A percentile compares a stretch with the other conserved stretches of the same genome.
Conservation (phyloP, 2,888 invertebrate species). For the Tyria jacobaeae region DNA sequence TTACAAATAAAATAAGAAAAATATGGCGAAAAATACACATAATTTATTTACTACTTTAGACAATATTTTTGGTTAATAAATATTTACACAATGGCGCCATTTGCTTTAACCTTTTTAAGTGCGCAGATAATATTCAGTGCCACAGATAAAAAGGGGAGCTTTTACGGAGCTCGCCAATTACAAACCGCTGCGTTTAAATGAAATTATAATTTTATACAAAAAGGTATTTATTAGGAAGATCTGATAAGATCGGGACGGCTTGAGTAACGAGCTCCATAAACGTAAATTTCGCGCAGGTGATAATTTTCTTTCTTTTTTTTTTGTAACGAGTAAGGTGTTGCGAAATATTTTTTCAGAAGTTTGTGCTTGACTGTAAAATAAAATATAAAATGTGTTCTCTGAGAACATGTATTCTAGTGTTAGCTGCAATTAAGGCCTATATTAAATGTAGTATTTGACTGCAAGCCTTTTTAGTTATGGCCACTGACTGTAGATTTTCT, state of each 20-base stretch:
- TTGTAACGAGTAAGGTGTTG: constrained; percentile 3
- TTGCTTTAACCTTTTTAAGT: constrained; percentile 44
- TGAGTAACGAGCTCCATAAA: constrained; percentile 44
- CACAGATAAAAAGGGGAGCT: constrained; percentile 50
- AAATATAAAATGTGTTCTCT: neutral
- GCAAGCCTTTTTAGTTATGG: too few relatives aligned
- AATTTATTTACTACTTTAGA: constrained; percentile 5
- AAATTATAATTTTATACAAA: constrained; percentile 66
- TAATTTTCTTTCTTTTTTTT: constrained; percentile 20
- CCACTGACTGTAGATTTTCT: too few relatives aligned
- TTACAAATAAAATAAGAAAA: neutral
- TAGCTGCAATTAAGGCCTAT: neutral
- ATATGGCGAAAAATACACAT: too few relatives aligned
- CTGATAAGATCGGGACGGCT: constrained; percentile 52
- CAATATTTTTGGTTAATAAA: constrained; percentile 24
- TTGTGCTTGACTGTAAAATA: neutral
- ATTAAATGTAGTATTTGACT: too few relatives aligned
- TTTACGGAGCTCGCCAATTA: constrained; percentile 59
- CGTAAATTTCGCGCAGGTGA: constrained; percentile 30
- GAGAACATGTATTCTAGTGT: neutral
- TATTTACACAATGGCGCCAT: constrained; percentile 30
- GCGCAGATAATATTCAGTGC: constrained; percentile 44
- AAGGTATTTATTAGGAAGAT: constrained; percentile 55
- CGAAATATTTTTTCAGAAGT: neutral
- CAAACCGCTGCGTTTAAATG: constrained; percentile 55